Evolutionary conservation across 2,888 invertebrate species (phyloP).

Genomic region (Plebejus anna): DNA sequence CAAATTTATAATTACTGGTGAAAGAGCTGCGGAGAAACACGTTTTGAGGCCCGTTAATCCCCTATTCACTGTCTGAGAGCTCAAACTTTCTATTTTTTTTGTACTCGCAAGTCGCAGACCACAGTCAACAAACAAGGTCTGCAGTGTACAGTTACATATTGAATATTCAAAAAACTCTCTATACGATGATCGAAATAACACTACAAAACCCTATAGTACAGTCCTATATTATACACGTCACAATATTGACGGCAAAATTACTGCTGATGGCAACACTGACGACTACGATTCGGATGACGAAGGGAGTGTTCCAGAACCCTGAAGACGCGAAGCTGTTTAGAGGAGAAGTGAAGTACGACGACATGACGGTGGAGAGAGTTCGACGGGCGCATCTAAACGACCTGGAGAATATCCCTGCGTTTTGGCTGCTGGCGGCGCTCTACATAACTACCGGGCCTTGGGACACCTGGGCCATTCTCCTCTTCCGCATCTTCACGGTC

Average conservation of each 20-base stretch:
- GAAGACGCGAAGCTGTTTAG: constrained; percentile 54
- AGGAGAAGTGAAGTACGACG: constrained; percentile 61
- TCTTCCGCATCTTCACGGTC: constrained; percentile 75
- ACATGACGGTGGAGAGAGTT: constrained; percentile 57
- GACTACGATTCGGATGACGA: constrained; percentile 45
- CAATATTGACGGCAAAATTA: constrained; percentile 60
- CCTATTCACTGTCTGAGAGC: neutral
- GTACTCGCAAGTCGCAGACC: neutral
- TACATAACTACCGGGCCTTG: constrained; percentile 81
- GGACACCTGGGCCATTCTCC: constrained; percentile 53
- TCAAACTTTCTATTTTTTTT: constrained; percentile 8
- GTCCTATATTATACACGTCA: constrained; percentile 60
- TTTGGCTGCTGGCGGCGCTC: constrained; percentile 79
- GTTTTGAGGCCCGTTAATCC: neutral
- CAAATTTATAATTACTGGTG: neutral
- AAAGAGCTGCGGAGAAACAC: neutral
- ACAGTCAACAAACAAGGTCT: neutral
- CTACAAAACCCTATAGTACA: constrained; percentile 44
- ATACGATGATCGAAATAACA: neutral
- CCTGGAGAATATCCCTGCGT: constrained; percentile 85
- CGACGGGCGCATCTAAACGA: constrained; percentile 84
- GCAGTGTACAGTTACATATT: neutral
- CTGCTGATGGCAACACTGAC: constrained; percentile 51
- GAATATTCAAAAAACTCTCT: neutral
- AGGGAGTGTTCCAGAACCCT: constrained; percentile 57